Evolutionary conservation across 2,888 invertebrate genomes (phyloP), one percentile per base, ranked within the genome.

Genomic region (Herminia tarsipennalis): DNA sequence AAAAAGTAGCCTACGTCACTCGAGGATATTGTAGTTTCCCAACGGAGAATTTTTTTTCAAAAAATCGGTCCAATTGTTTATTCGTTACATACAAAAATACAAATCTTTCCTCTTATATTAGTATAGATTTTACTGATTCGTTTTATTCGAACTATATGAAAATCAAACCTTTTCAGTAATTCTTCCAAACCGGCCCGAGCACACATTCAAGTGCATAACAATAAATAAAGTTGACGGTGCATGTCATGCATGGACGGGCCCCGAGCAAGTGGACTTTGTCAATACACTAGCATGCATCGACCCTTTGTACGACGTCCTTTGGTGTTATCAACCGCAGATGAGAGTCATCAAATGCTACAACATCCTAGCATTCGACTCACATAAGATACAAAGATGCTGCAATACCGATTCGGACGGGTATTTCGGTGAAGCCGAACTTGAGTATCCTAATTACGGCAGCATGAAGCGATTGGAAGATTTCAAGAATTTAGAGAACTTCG

Each of bases 251-350:
- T 98, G 97, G 89, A 94, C 94, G 53, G 96, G 95, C 5, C 87
- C 93, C 9, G 96, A 97, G 67, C 98, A 98, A 83, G 95, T 96
- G 0, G 95, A 97, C 78, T 96, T 98, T 60, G 94, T 94, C 10
- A 95, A 95, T 66, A 95, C 95, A 58, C 94, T 95, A 33, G 94
- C 96, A 0, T 96, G 96, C 70, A 92, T 99, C 67, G 99, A 99
- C 88, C 97, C 98, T 0, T 92, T 96, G 38, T 98, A 98, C 83
- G 97, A 98, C 83, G 95, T 98, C 0, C 90, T 99, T 1, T 99
- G 99, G 99, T 96, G 97, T 65, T 99, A 95, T 66, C 94, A 95
- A 77, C 94, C 95, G 0, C 88, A 93, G 17, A 94, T 83, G 79
- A 83, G 88, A 33, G 78, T 93, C 21, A 92, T 97, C 66, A 93